Conservation (phyloP, 2,888 invertebrate genomes). For the Allolobophora icterica region DNA sequence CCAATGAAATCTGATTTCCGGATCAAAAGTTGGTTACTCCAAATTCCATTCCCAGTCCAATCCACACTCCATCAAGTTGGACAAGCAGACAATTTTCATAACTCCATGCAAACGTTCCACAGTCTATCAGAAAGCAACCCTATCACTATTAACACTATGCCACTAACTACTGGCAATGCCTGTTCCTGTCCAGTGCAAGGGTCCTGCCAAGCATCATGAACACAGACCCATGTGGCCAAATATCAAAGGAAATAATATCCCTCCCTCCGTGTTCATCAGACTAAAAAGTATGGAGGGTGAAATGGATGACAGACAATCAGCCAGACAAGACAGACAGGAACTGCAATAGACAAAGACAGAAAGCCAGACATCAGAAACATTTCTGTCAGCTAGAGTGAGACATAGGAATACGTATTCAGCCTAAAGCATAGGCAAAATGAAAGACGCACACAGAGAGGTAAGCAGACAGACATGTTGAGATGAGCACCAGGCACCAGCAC, state of each 20-base stretch:
- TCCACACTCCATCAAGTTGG: constrained; percentile 9
- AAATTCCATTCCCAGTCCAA: background rate
- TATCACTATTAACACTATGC: background rate
- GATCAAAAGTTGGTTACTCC: too few relatives aligned
- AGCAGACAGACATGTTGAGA: background rate
- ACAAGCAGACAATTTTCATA: background rate
- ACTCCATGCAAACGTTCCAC: background rate
- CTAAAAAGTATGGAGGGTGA: background rate
- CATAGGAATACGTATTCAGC: background rate
- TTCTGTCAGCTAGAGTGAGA: background rate
- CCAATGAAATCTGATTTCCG: too few relatives aligned
- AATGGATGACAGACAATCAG: background rate
- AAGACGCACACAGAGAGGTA: background rate
- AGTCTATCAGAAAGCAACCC: background rate
- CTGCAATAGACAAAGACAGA: background rate
- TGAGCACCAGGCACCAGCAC: background rate
- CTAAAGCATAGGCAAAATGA: background rate
- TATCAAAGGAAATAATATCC: constrained; percentile 2
- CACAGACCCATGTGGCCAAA: background rate
- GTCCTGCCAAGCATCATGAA: background rate
- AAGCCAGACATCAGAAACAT: too few relatives aligned
- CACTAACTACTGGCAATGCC: background rate
- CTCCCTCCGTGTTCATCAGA: background rate
- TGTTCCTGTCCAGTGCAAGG: background rate
- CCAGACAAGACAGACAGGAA: background rate